Base-by-base conservation (phyloP, 2,113 vertebrate species). In the Mormyrus lacerda region DNA sequence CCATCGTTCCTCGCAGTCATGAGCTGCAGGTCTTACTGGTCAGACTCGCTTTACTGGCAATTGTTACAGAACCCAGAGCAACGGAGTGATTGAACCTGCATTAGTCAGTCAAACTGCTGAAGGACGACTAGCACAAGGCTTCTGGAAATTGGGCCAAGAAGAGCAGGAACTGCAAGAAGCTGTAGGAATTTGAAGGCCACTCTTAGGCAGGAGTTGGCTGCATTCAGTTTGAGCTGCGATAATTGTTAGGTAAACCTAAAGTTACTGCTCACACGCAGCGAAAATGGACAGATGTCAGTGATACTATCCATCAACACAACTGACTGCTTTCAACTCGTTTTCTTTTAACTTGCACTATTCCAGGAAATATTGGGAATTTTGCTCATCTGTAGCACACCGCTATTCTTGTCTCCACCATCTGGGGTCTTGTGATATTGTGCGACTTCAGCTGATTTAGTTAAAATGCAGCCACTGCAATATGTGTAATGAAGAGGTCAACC, bases 401-500 rank as follows among this genome's bases (percentile, higher is more conserved):
- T 88, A 42, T 69, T 45, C 87, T 65, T 45, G 35, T 83, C 88
- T 51, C 19, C 13, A 15, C 9, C 35, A 83, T 88, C 58, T 83
- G 73, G 76, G 73, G 73, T 55, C 88, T 89, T n/a, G 35, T 24
- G 69, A 53, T 55, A 83, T 83, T 82, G 24, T 44, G 88, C 51
- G 11, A 44, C 35, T 83, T 53, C 88, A 44, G 73, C 50, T 53
- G 50, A 11, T 35, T 82, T 13, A 47, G 42, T 44, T 55, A 83
- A 89, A 89, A 58, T 89, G 76, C 88, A 82, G 65, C 21, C 88
- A 10, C 88, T 89, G 88, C 88, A 61, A 84, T 89, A 61, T 45
- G 51, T 39, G 31, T 51, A 53, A 50, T 76, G 42, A 82, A 31
- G n/a, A 87, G 58, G 86, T 89, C 15, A 88, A 69, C 86, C 44